A percentile compares a stretch with the other conserved stretches of the same genome.
These are phyloP conservation scores for Abramis brama DNA, from an alignment of 2,113 vertebrate genomes.

Conservation along the genomic window DNA sequence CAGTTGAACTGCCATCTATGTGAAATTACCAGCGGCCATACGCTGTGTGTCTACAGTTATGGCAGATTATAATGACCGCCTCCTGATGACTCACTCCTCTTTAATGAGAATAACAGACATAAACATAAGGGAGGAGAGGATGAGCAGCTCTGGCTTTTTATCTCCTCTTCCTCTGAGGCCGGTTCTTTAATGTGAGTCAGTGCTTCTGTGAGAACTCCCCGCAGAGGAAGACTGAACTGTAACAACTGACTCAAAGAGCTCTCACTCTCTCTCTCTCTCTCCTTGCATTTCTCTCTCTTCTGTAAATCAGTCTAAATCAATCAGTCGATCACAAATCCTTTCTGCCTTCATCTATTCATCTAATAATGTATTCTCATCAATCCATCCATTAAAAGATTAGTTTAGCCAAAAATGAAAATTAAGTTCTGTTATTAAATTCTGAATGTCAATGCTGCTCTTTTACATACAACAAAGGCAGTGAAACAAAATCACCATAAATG, in stretches of 20 bases:
- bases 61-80: slow-evolving; percentile 11
- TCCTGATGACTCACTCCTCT: slow-evolving; percentile 9
- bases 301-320: slow-evolving; percentile 14
- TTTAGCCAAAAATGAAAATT: background rate
- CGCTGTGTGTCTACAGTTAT: slow-evolving; percentile 13
- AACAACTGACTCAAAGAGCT: background rate
- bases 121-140: slow-evolving; percentile 18
- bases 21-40: slow-evolving; percentile 22
- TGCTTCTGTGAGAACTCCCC: slow-evolving; percentile 35
- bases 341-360: background rate
- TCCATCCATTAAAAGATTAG: background rate
- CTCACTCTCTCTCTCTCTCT: background rate
- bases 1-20: background rate
- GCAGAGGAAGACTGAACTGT: slow-evolving; percentile 13
- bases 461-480: background rate
- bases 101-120: slow-evolving; percentile 37
- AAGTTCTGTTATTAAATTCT: background rate
- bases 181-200: background rate
- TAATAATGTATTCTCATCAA: slow-evolving; percentile 7
- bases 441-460: background rate
- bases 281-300: background rate
- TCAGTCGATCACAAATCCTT: slow-evolving; percentile 10
- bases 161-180: slow-evolving; percentile 12
- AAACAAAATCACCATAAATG: background rate
- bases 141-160: slow-evolving; percentile 26